These are phyloP conservation scores for Aselliscus stoliczkanus DNA, from an alignment of 2,797 vertebrate genomes.

Conservation along the genomic window DNA sequence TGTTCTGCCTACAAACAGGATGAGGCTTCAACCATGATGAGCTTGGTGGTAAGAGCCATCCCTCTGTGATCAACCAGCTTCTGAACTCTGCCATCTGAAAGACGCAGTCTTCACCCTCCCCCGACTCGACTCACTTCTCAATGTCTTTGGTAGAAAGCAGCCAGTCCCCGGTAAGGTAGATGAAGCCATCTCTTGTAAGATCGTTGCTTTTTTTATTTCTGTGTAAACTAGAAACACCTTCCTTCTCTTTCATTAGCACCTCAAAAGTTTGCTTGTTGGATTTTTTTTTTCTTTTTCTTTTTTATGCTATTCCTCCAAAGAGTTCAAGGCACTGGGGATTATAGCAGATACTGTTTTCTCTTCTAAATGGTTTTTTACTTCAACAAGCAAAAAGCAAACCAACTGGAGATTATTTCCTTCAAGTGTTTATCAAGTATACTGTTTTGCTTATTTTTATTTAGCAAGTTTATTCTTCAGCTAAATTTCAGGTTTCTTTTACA, in stretches of 20 bases:
- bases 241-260: slow-evolving; percentile 60
- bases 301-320: slow-evolving; percentile 33
- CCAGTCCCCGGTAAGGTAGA: slow-evolving; percentile 1
- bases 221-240: neutral
- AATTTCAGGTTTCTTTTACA: slow-evolving; percentile 20
- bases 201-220: slow-evolving; percentile 17
- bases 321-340: slow-evolving; percentile 71
- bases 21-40: neutral
- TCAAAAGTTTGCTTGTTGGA: slow-evolving; percentile 21
- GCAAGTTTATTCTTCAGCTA: slow-evolving; percentile 8
- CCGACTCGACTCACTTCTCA: neutral
- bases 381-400: slow-evolving; percentile 29
- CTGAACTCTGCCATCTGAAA: neutral
- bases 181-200: slow-evolving; percentile 11
- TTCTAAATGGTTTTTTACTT: slow-evolving; percentile 1
- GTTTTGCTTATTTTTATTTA: slow-evolving; percentile 19
- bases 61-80: neutral
- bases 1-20: neutral
- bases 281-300: neutral
- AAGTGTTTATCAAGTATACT: slow-evolving; percentile 6
- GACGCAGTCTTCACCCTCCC: neutral
- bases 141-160: slow-evolving; percentile 69
- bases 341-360: slow-evolving; percentile 30
- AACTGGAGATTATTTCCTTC: neutral
- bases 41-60: neutral